Conservation (phyloP, 2,113 vertebrate species). For the Mugil cephalus region DNA sequence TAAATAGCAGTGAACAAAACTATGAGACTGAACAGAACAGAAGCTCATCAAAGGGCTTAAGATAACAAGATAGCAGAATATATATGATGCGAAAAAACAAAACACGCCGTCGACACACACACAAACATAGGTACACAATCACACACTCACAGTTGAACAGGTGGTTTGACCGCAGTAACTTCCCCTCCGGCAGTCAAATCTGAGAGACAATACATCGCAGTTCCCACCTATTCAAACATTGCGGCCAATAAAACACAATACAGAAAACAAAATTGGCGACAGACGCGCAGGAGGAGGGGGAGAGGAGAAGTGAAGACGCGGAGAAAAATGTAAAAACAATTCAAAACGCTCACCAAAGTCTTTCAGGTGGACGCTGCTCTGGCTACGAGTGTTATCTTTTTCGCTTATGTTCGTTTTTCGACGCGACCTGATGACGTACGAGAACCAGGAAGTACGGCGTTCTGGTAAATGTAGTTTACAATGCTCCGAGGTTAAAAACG, state of each 20-base stretch:
- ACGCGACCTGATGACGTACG: slow-evolving; percentile 65
- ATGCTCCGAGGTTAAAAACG: neutral
- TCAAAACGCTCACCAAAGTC: slow-evolving; percentile 40
- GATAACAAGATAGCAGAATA: slow-evolving; percentile 69
- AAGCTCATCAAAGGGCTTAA: slow-evolving; percentile 22
- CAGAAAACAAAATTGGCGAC: neutral
- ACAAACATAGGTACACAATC: slow-evolving; percentile 16
- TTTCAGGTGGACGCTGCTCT: neutral
- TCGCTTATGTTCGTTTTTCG: neutral
- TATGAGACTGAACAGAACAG: neutral
- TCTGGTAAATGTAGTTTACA: slow-evolving; percentile 58
- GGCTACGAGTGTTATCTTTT: neutral
- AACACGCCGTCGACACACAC: slow-evolving; percentile 8
- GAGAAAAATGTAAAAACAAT: neutral
- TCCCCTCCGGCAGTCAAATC: slow-evolving; percentile 71
- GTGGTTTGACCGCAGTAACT: slow-evolving; percentile 74
- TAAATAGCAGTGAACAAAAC: no score
- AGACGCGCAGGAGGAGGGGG: neutral
- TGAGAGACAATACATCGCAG: slow-evolving; percentile 70
- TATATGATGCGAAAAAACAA: slow-evolving; percentile 1
- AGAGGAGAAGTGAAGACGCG: neutral
- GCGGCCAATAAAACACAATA: slow-evolving; percentile 47
- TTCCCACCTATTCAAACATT: slow-evolving; percentile 75
- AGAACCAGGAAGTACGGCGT: accelerated
- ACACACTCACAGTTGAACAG: slow-evolving; percentile 50